These are phyloP conservation scores for Conops quadrifasciatus DNA, from an alignment of 2,888 invertebrate species.

Conservation along the genomic window DNA sequence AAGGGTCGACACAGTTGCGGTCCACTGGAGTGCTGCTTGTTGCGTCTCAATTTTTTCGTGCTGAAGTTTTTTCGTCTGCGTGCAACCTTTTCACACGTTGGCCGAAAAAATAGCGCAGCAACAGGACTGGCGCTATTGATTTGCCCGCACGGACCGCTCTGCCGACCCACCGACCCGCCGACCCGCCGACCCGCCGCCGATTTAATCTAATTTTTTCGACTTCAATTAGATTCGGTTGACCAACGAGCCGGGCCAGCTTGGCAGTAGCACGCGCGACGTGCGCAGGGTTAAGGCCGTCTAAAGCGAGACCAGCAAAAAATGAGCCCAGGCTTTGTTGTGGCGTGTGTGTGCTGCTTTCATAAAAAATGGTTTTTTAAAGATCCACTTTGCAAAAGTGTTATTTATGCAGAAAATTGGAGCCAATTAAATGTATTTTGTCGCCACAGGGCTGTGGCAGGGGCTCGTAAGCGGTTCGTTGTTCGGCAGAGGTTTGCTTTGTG, in stretches of 20 bases:
- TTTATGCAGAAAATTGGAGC: slow-evolving; percentile 9
- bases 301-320: neutral
- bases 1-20: neutral
- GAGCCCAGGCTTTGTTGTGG: neutral
- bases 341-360: neutral
- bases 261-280: no score
- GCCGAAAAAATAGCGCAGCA: neutral
- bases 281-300: no score
- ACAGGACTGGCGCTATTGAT: slow-evolving; percentile 18
- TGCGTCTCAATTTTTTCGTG: no score
- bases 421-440: slow-evolving; percentile 19
- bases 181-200: slow-evolving; percentile 1
- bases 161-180: no score
- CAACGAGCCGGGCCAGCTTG: slow-evolving; percentile 6
- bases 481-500: neutral
- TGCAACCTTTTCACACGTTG: slow-evolving; percentile 20
- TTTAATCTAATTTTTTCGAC: slow-evolving; percentile 28
- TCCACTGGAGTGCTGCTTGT: neutral
- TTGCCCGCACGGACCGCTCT: neutral
- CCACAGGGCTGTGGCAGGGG: neutral
- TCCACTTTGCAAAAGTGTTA: slow-evolving; percentile 20
- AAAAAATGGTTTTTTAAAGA: slow-evolving; percentile 6
- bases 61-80: no score
- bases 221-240: slow-evolving; percentile 30
- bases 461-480: neutral